Evolutionary conservation across 2,888 invertebrate genomes (phyloP), one percentile per base, ranked within the genome.

Genomic region (Eilema depressum): DNA sequence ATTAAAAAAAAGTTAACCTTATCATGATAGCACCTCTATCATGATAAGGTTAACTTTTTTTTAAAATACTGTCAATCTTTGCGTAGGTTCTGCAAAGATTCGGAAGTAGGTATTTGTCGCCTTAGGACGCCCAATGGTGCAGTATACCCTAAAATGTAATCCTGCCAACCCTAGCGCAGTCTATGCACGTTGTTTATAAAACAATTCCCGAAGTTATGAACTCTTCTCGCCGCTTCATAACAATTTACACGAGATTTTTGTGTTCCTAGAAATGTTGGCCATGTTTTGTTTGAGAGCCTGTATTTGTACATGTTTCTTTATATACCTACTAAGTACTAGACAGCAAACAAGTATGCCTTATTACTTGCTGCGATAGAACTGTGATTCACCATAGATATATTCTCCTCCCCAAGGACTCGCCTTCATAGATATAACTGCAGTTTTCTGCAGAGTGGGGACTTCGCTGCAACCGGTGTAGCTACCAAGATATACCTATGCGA

Each of bases 171-270:
- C 66, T 66, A 60, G 12, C 25, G 25, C 23, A 41, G 30, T 60
- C 30, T 53, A 59, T 61, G 59, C 68, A 56, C 8, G 23, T 30
- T 90, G 87, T 91, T 90, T 89, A 86, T 81, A 78, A 86, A 86
- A 85, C 87, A 88, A 78, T 80, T 78, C 69, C 71, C 64, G 73
- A 63, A 78, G 83, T 86, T 89, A 90, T 91, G 89, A 88, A 89
- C 90, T 90, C 89, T 87, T 89, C 83, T 83, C 86, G 84, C 81
- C 82, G 84, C 88, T 88, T 89, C 88, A 90, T 87, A 91, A 91
- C 91, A 91, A 87, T 89, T 85, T 83, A 86, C 77, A 70, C n/a
- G n/a, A 67, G 60, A 25, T 72, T 78, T 78, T 80, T 67, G 66
- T 68, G 69, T 89, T 88, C 90, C 78, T 68, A 63, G 89, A 89